Evolutionary conservation across 2,113 vertebrate species (phyloP), one percentile per base, ranked within the genome.

Genomic region (Misgurnus mizolepis): DNA sequence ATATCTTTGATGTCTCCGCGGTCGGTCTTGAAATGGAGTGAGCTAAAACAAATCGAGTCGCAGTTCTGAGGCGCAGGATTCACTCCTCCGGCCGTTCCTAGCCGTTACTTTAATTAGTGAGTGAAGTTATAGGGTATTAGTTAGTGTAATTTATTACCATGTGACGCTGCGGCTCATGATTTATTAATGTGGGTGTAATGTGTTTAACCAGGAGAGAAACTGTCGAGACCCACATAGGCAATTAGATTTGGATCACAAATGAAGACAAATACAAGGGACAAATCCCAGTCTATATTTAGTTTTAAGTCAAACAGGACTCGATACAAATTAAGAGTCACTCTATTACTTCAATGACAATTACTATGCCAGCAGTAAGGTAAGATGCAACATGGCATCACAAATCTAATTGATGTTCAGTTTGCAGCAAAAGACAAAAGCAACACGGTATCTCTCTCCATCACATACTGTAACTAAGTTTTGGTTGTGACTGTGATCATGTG

Each of bases 111-210:
- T 85, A 83, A 87, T 83, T 80, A 84, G 82, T 69, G 66, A 18
- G 41, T 45, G 45, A 82, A 73, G 80, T 84, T 84, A 86, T 82
- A 78, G 82, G 64, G 34, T 82, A 83, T 85, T 83, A 72, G 65
- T 81, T 82, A 72, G 64, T 58, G 27, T 86, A 55, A 86, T 84
- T 86, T 78, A 86, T 81, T 80, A 83, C 60, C 69, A 67, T 55
- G 41, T 55, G 60, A 80, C 17, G 34, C 49, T 27, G 47, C 74
- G 6, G 69, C 71, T 84, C 78, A 69, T 84, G 83, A 86, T 86
- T 86, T 84, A 86, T 86, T 82, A 82, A 86, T 81, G 69, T 68
- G 53, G 78, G 64, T 76, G 80, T 83, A 83, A 86, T 80, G 65
- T 73, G 66, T 85, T 83, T 85, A 86, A 86, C 79, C 83, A 78